Evolutionary conservation across 2,797 vertebrate species (phyloP).

Genomic region (Limnodromus scolopaceus): DNA sequence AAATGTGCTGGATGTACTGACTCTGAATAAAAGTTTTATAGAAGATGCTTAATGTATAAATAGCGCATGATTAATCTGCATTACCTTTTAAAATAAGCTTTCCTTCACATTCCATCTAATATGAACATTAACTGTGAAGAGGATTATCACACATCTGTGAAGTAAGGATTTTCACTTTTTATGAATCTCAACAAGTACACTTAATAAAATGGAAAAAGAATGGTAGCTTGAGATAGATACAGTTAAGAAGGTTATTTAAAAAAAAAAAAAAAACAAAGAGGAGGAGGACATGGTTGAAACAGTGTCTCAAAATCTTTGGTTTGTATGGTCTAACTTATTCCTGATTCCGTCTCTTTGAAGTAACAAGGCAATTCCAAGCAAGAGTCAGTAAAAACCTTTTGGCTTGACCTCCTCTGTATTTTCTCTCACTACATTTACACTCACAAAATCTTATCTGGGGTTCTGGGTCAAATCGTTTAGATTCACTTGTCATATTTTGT

Average conservation of each 20-base stretch:
- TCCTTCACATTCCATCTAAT: not conserved
- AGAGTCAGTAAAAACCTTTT: not conserved
- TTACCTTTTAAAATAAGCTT: not conserved
- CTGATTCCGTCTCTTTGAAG: not conserved
- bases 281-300: not conserved
- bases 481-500: not conserved
- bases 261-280: too few relatives aligned
- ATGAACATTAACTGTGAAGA: not conserved
- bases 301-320: not conserved
- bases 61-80: not conserved
- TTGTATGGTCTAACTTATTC: not conserved
- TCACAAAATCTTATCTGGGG: not conserved
- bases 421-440: not conserved
- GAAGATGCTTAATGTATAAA: not conserved
- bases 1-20: not conserved
- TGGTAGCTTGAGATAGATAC: not conserved
- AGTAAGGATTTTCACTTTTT: not conserved
- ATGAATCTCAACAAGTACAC: not conserved
- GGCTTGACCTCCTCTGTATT: not conserved
- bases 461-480: not conserved
- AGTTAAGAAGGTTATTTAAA: not conserved
- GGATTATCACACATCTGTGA: not conserved
- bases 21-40: not conserved
- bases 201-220: not conserved
- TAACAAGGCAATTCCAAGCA: not conserved